Conservation (phyloP, 2,888 invertebrate genomes). For the Mesorhabditis spiculigera region DNA sequence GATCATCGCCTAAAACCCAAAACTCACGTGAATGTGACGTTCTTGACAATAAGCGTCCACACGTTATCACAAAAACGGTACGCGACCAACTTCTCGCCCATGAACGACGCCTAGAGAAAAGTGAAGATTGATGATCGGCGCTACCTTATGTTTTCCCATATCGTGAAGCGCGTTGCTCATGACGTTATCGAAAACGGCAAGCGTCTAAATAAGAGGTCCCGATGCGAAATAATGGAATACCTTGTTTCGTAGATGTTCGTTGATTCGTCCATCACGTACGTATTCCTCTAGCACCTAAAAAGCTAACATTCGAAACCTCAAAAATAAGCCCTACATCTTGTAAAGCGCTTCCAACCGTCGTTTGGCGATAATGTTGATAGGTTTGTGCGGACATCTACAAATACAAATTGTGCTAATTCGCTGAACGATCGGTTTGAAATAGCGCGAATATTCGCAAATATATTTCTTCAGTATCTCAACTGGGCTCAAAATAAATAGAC, state of each 20-base stretch:
- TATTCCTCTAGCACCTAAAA: background rate
- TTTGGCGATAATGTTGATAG: background rate
- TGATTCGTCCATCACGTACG: background rate
- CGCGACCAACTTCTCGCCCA: constrained; percentile 69
- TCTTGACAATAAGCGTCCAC: constrained; percentile 97
- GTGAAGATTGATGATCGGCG: no score
- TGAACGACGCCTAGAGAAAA: background rate
- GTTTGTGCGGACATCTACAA: background rate
- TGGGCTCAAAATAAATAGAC: no score
- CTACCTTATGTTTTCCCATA: background rate
- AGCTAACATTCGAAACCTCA: no score
- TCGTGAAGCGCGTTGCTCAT: background rate
- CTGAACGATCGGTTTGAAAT: background rate
- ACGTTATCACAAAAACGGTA: constrained; percentile 98
- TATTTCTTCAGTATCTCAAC: no score
- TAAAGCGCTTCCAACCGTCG: background rate
- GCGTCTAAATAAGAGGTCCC: background rate
- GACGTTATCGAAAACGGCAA: background rate
- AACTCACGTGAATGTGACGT: constrained; percentile 76
- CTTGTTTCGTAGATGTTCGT: background rate
- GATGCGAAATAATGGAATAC: no score
- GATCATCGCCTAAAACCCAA: no score
- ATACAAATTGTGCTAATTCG: no score
- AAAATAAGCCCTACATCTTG: background rate
- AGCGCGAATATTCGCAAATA: no score